phyloP scores from a whole-genome alignment of 2,797 vertebrate genomes.

The Melanotaenia boesemani region DNA sequence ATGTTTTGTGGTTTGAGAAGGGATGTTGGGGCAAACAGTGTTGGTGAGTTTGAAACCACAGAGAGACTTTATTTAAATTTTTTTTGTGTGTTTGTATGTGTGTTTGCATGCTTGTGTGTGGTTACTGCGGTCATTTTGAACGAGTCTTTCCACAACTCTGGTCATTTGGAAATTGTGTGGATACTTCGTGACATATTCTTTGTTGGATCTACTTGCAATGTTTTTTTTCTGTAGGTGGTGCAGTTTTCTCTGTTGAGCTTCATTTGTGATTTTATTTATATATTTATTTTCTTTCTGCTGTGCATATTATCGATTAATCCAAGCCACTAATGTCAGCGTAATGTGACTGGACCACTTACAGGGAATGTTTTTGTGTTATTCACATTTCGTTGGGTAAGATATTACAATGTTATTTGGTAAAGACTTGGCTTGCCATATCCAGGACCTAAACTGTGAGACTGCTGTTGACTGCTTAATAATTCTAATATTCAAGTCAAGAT shows the following conservation, averaged over 20 bases:
- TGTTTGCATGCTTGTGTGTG: background rate
- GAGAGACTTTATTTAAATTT: conserved; percentile 6
- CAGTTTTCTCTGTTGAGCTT: background rate
- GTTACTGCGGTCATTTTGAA: background rate
- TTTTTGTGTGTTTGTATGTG: too few species aligned
- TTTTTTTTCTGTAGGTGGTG: conserved; percentile 21
- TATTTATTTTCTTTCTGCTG: background rate
- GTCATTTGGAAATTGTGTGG: background rate
- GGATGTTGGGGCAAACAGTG: conserved; percentile 88
- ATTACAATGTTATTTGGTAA: background rate
- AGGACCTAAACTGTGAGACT: too few species aligned
- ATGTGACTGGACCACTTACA: too few species aligned
- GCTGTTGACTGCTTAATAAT: too few species aligned
- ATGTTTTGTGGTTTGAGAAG: conserved; percentile 96
- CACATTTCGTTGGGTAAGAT: too few species aligned
- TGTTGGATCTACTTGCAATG: background rate
- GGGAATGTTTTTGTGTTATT: too few species aligned
- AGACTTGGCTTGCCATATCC: too few species aligned
- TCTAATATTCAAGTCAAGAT: too few species aligned
- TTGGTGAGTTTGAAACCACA: conserved; percentile 85
- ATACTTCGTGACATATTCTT: background rate
- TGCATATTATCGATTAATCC: background rate
- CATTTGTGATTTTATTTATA: background rate
- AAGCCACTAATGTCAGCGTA: background rate
- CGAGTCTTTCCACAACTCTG: conserved; percentile 27